phyloP scores from a whole-genome alignment of 2,888 invertebrate species.

The Dynastes tityus region DNA sequence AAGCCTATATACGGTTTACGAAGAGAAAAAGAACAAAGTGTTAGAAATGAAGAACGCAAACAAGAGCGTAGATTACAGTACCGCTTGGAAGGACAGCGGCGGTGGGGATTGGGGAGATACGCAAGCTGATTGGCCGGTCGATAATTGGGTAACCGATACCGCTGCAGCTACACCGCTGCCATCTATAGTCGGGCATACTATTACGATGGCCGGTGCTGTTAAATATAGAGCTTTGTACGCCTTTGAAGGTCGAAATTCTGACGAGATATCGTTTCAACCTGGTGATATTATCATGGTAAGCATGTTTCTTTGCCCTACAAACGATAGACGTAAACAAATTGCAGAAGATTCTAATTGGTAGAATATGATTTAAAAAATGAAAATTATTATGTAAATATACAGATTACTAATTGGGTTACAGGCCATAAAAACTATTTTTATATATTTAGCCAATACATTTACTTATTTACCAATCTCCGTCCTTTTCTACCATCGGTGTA shows the following conservation, averaged over 20 bases:
- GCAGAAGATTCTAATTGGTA: no score
- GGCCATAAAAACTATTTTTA: no score
- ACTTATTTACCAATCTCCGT: no score
- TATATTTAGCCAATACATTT: no score
- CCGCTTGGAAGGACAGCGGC: slow-evolving; percentile 75
- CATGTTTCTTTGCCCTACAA: slow-evolving; percentile 35
- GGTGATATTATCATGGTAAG: slow-evolving; percentile 92
- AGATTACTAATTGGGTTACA: no score
- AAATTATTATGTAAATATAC: no score
- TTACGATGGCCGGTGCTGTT: slow-evolving; percentile 72
- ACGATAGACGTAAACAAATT: no score
- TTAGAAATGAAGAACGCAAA: slow-evolving; percentile 69
- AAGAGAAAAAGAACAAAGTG: slow-evolving; percentile 75
- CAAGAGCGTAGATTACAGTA: slow-evolving; percentile 66
- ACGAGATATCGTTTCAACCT: slow-evolving; percentile 94
- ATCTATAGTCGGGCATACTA: slow-evolving; percentile 62
- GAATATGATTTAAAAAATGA: no score
- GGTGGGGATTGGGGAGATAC: slow-evolving; percentile 74
- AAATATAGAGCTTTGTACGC: slow-evolving; percentile 94
- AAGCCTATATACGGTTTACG: slow-evolving; percentile 79
- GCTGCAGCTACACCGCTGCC: slow-evolving; percentile 60
- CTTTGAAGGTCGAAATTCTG: slow-evolving; percentile 92
- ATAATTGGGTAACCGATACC: slow-evolving; percentile 65
- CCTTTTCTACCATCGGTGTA: no score
- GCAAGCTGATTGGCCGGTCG: slow-evolving; percentile 71